Percentiles rank a stretch among this genome's conserved stretches.
phyloP scores from a whole-genome alignment of 2,888 invertebrate species.

The Syrista parreyssii region DNA sequence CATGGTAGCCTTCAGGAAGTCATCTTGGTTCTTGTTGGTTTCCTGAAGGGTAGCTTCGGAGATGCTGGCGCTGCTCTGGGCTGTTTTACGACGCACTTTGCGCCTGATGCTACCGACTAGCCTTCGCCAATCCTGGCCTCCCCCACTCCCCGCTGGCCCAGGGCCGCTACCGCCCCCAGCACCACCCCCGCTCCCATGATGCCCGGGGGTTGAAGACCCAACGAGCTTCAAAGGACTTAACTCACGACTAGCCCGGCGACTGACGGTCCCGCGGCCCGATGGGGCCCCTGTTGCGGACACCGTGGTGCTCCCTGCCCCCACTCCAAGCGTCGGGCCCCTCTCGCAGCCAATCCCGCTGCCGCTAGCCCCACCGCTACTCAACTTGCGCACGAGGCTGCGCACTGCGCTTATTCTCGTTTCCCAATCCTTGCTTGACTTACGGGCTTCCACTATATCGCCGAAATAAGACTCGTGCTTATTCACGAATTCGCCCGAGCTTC shows the following conservation, averaged over 20 bases:
- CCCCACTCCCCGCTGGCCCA: slow-evolving; percentile 14
- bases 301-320: slow-evolving; percentile 46
- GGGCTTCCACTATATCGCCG: neutral
- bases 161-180: slow-evolving; percentile 15
- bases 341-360: slow-evolving; percentile 7
- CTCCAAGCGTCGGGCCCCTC: slow-evolving; percentile 7
- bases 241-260: slow-evolving; percentile 58
- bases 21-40: slow-evolving; percentile 69
- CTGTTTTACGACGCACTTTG: slow-evolving; percentile 57
- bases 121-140: slow-evolving; percentile 63
- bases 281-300: slow-evolving; percentile 55
- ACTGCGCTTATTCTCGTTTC: slow-evolving; percentile 24
- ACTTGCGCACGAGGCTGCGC: slow-evolving; percentile 46
- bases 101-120: slow-evolving; percentile 63
- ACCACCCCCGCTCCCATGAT: slow-evolving; percentile 20
- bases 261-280: slow-evolving; percentile 50
- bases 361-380: slow-evolving; percentile 37
- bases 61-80: slow-evolving; percentile 21
- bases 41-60: slow-evolving; percentile 34
- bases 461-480: neutral
- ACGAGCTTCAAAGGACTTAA: slow-evolving; percentile 53
- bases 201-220: slow-evolving; percentile 30
- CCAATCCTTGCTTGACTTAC: neutral
- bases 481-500: neutral
- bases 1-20: slow-evolving; percentile 80